These are phyloP conservation scores for Cerceris ruficornis DNA, from an alignment of 2,888 invertebrate species.

Conservation along the genomic window DNA sequence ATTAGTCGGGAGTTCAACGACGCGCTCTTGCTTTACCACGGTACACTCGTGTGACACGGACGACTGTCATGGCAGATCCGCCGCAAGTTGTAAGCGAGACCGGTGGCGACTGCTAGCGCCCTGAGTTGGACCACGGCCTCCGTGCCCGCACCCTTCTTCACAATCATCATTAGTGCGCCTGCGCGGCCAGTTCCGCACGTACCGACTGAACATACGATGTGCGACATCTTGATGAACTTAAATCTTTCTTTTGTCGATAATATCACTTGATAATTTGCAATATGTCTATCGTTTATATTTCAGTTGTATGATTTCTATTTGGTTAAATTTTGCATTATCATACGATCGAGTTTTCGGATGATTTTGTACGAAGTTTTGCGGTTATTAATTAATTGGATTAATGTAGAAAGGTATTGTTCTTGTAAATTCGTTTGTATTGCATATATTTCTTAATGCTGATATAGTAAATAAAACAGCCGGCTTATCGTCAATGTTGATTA, in stretches of 20 bases:
- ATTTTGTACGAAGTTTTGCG: no score
- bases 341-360: no score
- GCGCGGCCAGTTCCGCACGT: slow-evolving; percentile 39
- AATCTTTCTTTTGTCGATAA: no score
- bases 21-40: slow-evolving; percentile 33
- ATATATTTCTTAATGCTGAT: no score
- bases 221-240: slow-evolving; percentile 2
- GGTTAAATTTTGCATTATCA: no score
- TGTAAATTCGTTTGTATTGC: no score
- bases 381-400: no score
- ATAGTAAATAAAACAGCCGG: no score
- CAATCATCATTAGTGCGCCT: slow-evolving; percentile 38
- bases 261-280: no score
- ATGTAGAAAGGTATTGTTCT: no score
- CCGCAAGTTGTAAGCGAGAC: slow-evolving; percentile 86
- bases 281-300: no score
- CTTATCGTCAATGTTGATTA: not conserved
- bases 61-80: slow-evolving; percentile 72
- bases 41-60: slow-evolving; percentile 62
- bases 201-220: slow-evolving; percentile 17
- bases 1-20: slow-evolving; percentile 42
- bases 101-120: slow-evolving; percentile 65
- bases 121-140: slow-evolving; percentile 48
- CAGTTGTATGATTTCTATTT: no score
- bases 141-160: slow-evolving; percentile 61